phyloP scores from a whole-genome alignment of 1,140 invertebrate species.

The Neodiprion fabricii region DNA sequence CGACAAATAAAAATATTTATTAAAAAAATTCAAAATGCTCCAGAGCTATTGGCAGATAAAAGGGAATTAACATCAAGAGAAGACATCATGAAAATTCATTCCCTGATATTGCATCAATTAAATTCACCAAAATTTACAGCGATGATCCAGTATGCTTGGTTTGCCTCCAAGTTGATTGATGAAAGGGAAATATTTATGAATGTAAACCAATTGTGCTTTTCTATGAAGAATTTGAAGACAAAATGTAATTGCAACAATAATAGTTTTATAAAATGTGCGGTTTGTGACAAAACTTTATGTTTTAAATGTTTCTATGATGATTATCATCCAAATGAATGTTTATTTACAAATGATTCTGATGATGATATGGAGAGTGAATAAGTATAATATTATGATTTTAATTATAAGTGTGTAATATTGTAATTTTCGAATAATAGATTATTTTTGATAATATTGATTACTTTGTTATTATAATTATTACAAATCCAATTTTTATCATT shows the following conservation, averaged over 20 bases:
- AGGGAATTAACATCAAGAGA: background rate
- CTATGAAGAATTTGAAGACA: background rate
- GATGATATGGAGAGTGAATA: background rate
- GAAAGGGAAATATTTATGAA: background rate
- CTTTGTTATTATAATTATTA: background rate
- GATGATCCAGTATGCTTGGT: slow-evolving; percentile 1
- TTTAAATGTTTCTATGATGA: slow-evolving; percentile 12
- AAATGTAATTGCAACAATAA: background rate
- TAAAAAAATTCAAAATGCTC: background rate
- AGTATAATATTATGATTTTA: background rate
- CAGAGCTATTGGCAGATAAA: background rate
- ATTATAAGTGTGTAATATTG: background rate
- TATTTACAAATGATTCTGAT: background rate
- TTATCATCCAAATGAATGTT: background rate
- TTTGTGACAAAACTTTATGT: background rate
- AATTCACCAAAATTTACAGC: background rate
- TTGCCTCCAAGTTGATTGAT: background rate
- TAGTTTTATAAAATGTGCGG: background rate
- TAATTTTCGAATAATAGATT: background rate
- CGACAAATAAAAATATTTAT: background rate
- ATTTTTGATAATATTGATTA: background rate
- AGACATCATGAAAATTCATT: background rate
- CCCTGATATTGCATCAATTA: background rate
- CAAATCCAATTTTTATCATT: background rate
- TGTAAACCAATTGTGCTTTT: background rate